Conservation (phyloP, 2,888 invertebrate genomes). For the Nomada ferruginata region DNA sequence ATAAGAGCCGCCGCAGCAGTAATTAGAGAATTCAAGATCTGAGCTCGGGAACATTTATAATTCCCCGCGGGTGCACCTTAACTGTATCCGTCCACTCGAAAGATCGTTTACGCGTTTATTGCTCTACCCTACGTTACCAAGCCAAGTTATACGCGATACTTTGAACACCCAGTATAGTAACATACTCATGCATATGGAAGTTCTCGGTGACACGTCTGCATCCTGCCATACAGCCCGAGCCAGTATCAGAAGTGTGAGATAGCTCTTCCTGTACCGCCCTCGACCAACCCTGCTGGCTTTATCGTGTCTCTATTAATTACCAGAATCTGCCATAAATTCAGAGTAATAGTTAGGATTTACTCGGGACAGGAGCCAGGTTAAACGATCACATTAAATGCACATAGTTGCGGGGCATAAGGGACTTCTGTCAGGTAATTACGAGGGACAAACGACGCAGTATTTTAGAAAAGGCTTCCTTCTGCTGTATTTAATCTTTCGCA, state of each 20-base stretch:
- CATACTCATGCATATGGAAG: slow-evolving; percentile 78
- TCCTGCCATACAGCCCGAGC: slow-evolving; percentile 56
- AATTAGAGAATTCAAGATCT: slow-evolving; percentile 1
- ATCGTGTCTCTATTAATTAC: slow-evolving; percentile 79
- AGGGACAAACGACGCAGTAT: slow-evolving; percentile 32
- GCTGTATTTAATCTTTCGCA: slow-evolving; percentile 24
- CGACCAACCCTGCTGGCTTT: slow-evolving; percentile 55
- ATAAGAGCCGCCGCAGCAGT: background rate
- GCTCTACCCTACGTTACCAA: slow-evolving; percentile 10
- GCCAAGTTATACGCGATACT: slow-evolving; percentile 51
- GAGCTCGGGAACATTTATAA: background rate
- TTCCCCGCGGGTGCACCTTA: background rate
- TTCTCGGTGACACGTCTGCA: slow-evolving; percentile 75
- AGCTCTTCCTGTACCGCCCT: slow-evolving; percentile 63
- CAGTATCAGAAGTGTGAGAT: slow-evolving; percentile 72
- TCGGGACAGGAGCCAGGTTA: slow-evolving; percentile 48
- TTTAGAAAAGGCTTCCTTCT: slow-evolving; percentile 27
- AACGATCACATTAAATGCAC: slow-evolving; percentile 65
- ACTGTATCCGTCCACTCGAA: slow-evolving; percentile 14
- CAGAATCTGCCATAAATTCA: slow-evolving; percentile 79
- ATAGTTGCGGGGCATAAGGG: slow-evolving; percentile 57
- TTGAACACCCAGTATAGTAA: slow-evolving; percentile 50
- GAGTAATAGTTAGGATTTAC: slow-evolving; percentile 73
- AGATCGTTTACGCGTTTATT: slow-evolving; percentile 43
- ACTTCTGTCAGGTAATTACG: slow-evolving; percentile 65